Evolutionary conservation across 1,140 invertebrate genomes (phyloP), one percentile per base, ranked within the genome.

Genomic region (Copidosoma floridanum): DNA sequence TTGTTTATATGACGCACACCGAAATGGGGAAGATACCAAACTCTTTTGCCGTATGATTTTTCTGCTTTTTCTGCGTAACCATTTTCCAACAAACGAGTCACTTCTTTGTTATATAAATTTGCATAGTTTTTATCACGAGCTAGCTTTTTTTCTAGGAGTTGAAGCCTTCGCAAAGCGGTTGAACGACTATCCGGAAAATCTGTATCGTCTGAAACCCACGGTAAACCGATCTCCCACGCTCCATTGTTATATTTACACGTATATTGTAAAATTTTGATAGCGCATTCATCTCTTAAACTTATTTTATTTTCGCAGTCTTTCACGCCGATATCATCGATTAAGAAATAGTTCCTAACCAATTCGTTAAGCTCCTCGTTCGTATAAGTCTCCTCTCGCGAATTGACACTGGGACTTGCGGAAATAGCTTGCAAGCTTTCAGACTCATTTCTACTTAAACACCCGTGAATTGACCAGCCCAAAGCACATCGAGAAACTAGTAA

Each of bases 191-290:
- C 16, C 8, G 40, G 14, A 16, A 41, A 14, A 2, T 7, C 16
- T 10, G 37, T 40, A 7, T 32, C 2, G n/a, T 62, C 58, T 1
- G 14, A 24, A 23, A 41, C 57, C 64, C 64, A 64, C 3, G 64
- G 24, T 3, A 66, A 35, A 2, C 62, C 62, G 16, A 57, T 55
- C 40, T 66, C n/a, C n/a, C n/a, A n/a, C n/a, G n/a, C n/a, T n/a
- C n/a, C n/a, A n/a, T n/a, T n/a, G n/a, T n/a, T n/a, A n/a, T n/a
- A n/a, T n/a, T n/a, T n/a, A n/a, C n/a, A n/a, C n/a, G n/a, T n/a
- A n/a, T n/a, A n/a, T 24, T 57, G 5, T n/a, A n/a, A n/a, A n/a
- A n/a, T n/a, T n/a, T n/a, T n/a, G n/a, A n/a, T n/a, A n/a, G n/a
- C n/a, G n/a, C n/a, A 26, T 46, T 43, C 26, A n/a, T 47, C 23